Evolutionary conservation across 2,113 vertebrate species (phyloP), one percentile per base, ranked within the genome.

Genomic region (Pseudois nayaur): DNA sequence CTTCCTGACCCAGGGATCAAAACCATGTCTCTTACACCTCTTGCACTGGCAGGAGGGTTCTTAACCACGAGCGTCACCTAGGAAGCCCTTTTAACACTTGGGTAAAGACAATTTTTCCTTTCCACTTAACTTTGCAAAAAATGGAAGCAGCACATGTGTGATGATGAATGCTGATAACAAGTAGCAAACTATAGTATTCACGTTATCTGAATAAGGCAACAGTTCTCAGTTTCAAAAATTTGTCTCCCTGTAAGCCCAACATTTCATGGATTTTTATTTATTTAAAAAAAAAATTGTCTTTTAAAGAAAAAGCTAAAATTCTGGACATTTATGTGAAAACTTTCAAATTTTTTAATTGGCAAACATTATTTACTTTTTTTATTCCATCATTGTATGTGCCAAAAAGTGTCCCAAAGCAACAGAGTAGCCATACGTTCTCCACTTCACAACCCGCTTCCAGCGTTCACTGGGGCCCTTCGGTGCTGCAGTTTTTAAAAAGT

Each of bases 301-400:
- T 83, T 62, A 89, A 87, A 93, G 62, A 52, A 40, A 71, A 82
- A 91, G 17, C 27, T 33, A 36, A 31, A 93, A 48, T 82, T 52
- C 36, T 78, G 43, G 40, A 36, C 59, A 67, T 50, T 57, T 71
- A 1, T 40, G 19, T 33, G 27, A 95, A 71, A 89, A 16, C 60
- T 13, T 91, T 43, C 13, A 43, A 43, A n/a, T 86, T 87, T 84
- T 55, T 83, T 71, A 52, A 57, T 19, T 45, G 50, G 48, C 14
- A 87, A 91, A 0, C 8, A 6, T 81, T 90, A 67, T 67, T 83
- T 92, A n/a, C n/a, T 29, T 27, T 79, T 79, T 71, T 62, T 83
- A 27, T 76, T 8, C 10, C 16, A 36, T 15, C 23, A 54, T 11
- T 55, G n/a, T 0, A 1, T 79, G 8, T 84, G 9, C 29, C 40